Evolutionary conservation across 2,888 invertebrate genomes (phyloP), one percentile per base, ranked within the genome.

Genomic region (Mystacides longicornis): DNA sequence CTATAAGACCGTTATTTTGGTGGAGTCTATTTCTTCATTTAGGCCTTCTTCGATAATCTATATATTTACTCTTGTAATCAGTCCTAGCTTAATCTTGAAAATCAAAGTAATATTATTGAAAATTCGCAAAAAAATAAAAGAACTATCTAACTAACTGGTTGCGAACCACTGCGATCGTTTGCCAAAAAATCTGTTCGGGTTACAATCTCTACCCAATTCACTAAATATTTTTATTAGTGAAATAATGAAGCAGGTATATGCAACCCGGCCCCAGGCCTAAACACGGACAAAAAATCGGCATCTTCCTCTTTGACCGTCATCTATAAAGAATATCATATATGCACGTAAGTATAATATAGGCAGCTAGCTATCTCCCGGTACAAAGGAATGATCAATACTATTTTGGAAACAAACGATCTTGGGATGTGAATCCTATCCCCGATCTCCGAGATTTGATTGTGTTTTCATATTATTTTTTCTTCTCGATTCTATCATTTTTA

Each of bases 341-440:
- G 16, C 54, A 58, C 54, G 60, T n/a, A n/a, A n/a, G n/a, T n/a
- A n/a, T n/a, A n/a, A n/a, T n/a, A n/a, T n/a, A n/a, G n/a, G n/a
- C n/a, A n/a, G n/a, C n/a, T n/a, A n/a, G n/a, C n/a, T n/a, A n/a
- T 60, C 60, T 58, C 54, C 31, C 21, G 33, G 51, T 53, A 60
- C 60, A 60, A 57, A 52, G 31, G 54, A 59, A 60, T 60, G 60
- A 60, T 60, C 60, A 60, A 60, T 60, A 60, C 54, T 54, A n/a
- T n/a, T 54, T 27, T 51, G 49, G 50, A 60, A 59, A 60, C 55
- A 57, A 57, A 51, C 50, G 54, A 54, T 45, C 47, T 47, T 33
- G 51, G 57, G 50, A 33, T 58, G 54, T 42, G 52, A 52, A 42
- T 56, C 43, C 52, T 48, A 56, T 56, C 49, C 45, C 46, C 23